Conservation (phyloP, 1,140 invertebrate species). For the Lordiphosa clarofinis region DNA sequence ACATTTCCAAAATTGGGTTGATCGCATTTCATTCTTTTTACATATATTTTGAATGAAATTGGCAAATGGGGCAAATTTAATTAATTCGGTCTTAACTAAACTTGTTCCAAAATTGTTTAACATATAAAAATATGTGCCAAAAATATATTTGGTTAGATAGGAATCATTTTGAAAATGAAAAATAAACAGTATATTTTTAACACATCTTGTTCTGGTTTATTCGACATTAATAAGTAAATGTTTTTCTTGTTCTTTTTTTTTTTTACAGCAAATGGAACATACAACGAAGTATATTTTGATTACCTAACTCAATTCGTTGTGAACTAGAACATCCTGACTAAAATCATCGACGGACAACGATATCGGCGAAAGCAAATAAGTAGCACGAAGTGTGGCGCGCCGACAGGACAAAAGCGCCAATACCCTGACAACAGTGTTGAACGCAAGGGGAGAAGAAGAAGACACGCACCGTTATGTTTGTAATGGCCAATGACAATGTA, state of each 20-base stretch:
- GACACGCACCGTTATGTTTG: slow-evolving; percentile 73
- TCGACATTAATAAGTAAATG: neutral
- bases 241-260: neutral
- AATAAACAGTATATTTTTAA: too few species aligned
- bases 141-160: too few species aligned
- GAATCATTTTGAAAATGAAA: too few species aligned
- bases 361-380: slow-evolving; percentile 9
- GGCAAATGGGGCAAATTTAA: too few species aligned
- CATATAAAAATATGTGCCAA: too few species aligned
- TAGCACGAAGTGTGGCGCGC: slow-evolving; percentile 16
- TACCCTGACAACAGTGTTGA: slow-evolving; percentile 7
- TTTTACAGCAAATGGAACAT: slow-evolving; percentile 37
- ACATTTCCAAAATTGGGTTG: too few species aligned
- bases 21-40: too few species aligned
- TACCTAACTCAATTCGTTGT: slow-evolving; percentile 37
- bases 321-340: slow-evolving; percentile 9
- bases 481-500: slow-evolving; percentile 78
- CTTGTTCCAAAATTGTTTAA: too few species aligned
- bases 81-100: too few species aligned
- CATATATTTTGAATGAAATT: too few species aligned
- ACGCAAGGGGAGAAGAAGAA: slow-evolving; percentile 16
- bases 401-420: slow-evolving; percentile 7
- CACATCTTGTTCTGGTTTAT: too few species aligned
- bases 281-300: slow-evolving; percentile 47
- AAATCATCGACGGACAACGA: slow-evolving; percentile 36